phyloP scores from a whole-genome alignment of 2,113 vertebrate genomes.

The Lutjanus erythropterus region DNA sequence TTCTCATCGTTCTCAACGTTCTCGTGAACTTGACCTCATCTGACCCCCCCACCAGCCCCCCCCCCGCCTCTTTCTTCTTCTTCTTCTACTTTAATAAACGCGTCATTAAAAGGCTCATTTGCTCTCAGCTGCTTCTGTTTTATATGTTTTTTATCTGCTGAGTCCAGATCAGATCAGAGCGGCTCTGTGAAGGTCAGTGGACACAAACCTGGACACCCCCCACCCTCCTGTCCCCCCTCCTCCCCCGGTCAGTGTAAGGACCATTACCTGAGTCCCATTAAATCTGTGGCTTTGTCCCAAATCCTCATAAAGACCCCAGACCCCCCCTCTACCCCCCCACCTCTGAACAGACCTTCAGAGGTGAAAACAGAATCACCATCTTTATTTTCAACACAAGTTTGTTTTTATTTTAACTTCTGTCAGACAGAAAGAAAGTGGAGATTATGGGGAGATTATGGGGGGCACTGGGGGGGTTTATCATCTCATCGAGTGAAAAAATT shows the following conservation, averaged over 20 bases:
- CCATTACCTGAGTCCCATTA: constrained; percentile 82
- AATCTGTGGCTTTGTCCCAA: constrained; percentile 70
- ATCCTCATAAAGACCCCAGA: constrained; percentile 48
- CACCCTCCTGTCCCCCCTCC: background rate
- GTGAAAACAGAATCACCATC: background rate
- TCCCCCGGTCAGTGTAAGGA: constrained; percentile 62
- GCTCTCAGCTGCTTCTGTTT: constrained; percentile 77
- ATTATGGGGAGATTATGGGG: too few species aligned
- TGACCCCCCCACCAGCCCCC: constrained; percentile 1
- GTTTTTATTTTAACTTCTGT: background rate
- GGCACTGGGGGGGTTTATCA: too few species aligned
- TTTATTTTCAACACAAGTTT: too few species aligned
- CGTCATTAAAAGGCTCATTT: constrained; percentile 85
- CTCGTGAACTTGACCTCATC: constrained; percentile 42
- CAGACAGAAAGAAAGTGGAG: background rate
- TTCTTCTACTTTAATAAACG: constrained; percentile 74
- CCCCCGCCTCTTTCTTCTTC: background rate
- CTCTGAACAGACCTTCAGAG: constrained; percentile 51
- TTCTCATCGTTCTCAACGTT: background rate
- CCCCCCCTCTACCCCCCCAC: too few species aligned
- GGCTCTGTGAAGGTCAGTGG: constrained; percentile 80
- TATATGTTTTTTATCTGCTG: constrained; percentile 65
- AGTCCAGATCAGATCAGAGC: constrained; percentile 75
- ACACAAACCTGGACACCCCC: constrained; percentile 31
- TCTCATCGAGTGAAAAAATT: too few species aligned